Conservation (phyloP, 2,888 invertebrate species). For the Lutraria lutraria region DNA sequence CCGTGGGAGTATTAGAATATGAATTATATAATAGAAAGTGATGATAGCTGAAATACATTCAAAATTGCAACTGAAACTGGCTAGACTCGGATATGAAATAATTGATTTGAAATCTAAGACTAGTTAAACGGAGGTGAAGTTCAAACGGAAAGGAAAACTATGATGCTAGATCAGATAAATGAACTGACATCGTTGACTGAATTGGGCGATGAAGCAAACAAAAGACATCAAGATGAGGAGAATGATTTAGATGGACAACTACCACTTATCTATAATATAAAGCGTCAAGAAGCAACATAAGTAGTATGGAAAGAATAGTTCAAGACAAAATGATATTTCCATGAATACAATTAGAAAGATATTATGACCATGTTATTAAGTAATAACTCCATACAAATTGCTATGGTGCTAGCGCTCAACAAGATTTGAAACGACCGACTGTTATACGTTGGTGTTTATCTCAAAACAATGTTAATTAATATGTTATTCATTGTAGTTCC, state of each 20-base stretch:
- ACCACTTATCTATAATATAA: not conserved
- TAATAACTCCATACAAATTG: too few species aligned
- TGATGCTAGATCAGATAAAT: not conserved
- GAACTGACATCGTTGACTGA: not conserved
- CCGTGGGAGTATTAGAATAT: too few species aligned
- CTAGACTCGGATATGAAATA: not conserved
- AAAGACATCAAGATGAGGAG: not conserved
- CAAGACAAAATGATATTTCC: too few species aligned
- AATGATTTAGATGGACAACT: not conserved
- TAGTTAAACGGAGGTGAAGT: not conserved
- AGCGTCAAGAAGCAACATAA: not conserved
- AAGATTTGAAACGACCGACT: too few species aligned
- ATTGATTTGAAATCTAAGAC: not conserved
- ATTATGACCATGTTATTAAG: too few species aligned
- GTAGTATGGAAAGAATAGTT: too few species aligned
- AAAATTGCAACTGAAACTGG: not conserved
- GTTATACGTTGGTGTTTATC: too few species aligned
- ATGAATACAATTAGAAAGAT: too few species aligned
- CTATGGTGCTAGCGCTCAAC: too few species aligned
- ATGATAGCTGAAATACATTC: conserved; percentile 19
- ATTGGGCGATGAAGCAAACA: not conserved
- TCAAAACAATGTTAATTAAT: too few species aligned
- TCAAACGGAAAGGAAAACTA: not conserved
- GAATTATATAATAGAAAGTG: too few species aligned
- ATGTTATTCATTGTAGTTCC: too few species aligned